Conservation (phyloP, 1,140 invertebrate species). For the Steinernema feltiae region DNA sequence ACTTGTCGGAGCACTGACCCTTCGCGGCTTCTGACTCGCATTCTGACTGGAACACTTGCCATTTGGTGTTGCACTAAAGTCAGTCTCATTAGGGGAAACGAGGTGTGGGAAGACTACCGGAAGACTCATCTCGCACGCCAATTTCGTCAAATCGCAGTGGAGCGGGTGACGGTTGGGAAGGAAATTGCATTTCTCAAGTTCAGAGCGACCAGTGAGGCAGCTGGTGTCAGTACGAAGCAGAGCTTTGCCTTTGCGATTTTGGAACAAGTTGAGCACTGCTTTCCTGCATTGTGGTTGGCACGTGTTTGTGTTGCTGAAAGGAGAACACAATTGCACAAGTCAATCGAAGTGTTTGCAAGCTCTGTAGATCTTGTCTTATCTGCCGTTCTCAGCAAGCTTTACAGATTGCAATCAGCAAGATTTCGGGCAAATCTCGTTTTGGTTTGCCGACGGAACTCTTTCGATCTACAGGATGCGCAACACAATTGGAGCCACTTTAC, state of each 20-base stretch:
- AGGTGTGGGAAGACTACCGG: constrained; percentile 19
- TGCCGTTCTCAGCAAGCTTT: neutral
- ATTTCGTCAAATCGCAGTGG: constrained; percentile 44
- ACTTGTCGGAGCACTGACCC: constrained; percentile 45
- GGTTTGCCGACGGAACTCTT: too few relatives aligned
- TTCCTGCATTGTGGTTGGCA: constrained; percentile 50
- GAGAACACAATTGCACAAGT: neutral
- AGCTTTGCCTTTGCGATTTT: constrained; percentile 44
- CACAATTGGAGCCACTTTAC: too few relatives aligned
- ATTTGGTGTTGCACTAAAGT: constrained; percentile 44
- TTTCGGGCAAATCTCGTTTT: too few relatives aligned
- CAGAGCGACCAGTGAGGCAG: constrained; percentile 46
- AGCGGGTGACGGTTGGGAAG: constrained; percentile 44
- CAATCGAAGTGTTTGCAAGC: neutral
- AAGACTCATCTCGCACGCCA: constrained; percentile 48
- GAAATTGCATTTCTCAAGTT: constrained; percentile 51
- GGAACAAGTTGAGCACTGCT: constrained; percentile 46
- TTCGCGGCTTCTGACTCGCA: constrained; percentile 46
- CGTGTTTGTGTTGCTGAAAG: constrained; percentile 49
- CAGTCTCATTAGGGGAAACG: constrained; percentile 7
- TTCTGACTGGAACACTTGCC: constrained; percentile 50
- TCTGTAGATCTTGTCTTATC: neutral
- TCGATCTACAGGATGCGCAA: too few relatives aligned
- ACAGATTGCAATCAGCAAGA: neutral
- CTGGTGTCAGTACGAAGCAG: constrained; percentile 46